Evolutionary conservation across 2,797 vertebrate species (phyloP).

Genomic region (Manis crassicaudata): DNA sequence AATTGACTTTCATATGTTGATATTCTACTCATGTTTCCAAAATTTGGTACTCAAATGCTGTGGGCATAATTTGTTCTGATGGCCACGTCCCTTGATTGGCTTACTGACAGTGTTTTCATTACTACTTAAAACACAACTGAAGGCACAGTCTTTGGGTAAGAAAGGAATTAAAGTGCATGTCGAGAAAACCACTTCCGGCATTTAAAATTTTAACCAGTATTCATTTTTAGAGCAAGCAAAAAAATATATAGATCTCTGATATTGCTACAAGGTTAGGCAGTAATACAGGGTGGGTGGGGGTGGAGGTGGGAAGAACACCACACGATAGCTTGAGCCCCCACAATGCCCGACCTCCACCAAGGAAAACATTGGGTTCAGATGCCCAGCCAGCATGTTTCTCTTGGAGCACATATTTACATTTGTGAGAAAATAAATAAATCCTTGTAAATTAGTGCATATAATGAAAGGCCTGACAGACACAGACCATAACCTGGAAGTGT

Average conservation of each 20-base stretch:
- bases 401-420: constrained; percentile 69
- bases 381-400: constrained; percentile 31
- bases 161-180: constrained; percentile 33
- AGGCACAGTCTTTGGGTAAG: constrained; percentile 36
- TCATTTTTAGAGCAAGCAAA: constrained; percentile 43
- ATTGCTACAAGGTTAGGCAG: not conserved
- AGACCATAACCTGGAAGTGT: constrained; percentile 70
- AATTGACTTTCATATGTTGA: constrained; percentile 55
- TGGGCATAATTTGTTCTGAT: constrained; percentile 47
- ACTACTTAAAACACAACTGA: constrained; percentile 49
- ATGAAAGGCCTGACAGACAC: constrained; percentile 70
- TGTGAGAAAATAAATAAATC: constrained; percentile 80
- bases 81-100: not conserved
- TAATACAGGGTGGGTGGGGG: not conserved
- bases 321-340: not conserved
- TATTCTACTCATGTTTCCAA: constrained; percentile 28
- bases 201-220: constrained; percentile 50
- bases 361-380: constrained; percentile 32
- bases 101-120: constrained; percentile 53
- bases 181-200: constrained; percentile 40
- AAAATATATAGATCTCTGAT: not conserved
- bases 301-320: not conserved
- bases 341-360: not conserved
- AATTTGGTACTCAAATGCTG: constrained; percentile 33
- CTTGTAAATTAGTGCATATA: constrained; percentile 71